Evolutionary conservation across 2,888 invertebrate species (phyloP).

Genomic region (Acleris emargana): DNA sequence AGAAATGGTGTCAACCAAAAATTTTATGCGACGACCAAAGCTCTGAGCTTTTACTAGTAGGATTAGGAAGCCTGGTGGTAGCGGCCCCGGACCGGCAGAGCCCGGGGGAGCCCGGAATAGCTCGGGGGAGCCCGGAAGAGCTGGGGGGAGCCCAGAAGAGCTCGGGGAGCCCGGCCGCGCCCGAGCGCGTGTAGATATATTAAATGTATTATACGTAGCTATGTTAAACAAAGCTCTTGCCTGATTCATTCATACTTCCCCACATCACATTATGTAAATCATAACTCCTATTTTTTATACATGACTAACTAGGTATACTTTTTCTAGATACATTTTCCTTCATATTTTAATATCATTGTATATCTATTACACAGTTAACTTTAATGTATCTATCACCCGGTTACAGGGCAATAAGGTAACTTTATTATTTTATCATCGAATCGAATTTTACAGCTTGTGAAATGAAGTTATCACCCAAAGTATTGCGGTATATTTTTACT

Average conservation of each 20-base stretch:
- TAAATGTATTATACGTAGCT: slow-evolving; percentile 47
- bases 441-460: slow-evolving; percentile 27
- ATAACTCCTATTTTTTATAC: slow-evolving; percentile 59
- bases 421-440: slow-evolving; percentile 26
- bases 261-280: slow-evolving; percentile 51
- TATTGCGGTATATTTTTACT: slow-evolving; percentile 31
- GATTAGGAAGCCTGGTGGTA: slow-evolving; percentile 38
- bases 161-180: slow-evolving; percentile 6
- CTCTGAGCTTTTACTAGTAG: slow-evolving; percentile 71
- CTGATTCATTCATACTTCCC: slow-evolving; percentile 62
- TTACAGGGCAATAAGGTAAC: slow-evolving; percentile 53
- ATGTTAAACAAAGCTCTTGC: slow-evolving; percentile 64
- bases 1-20: slow-evolving; percentile 65
- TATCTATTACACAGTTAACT: slow-evolving; percentile 44
- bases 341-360: slow-evolving; percentile 42
- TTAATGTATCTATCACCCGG: slow-evolving; percentile 48
- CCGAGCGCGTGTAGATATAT: slow-evolving; percentile 19
- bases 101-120: not conserved
- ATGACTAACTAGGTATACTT: slow-evolving; percentile 56
- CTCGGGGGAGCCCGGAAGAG: slow-evolving; percentile 5
- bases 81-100: slow-evolving; percentile 18
- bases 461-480: slow-evolving; percentile 24
- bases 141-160: not conserved
- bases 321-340: slow-evolving; percentile 51
- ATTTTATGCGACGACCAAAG: slow-evolving; percentile 75